Evolutionary conservation across 2,113 vertebrate genomes (phyloP).

Genomic region (Pelmatolapia mariae): DNA sequence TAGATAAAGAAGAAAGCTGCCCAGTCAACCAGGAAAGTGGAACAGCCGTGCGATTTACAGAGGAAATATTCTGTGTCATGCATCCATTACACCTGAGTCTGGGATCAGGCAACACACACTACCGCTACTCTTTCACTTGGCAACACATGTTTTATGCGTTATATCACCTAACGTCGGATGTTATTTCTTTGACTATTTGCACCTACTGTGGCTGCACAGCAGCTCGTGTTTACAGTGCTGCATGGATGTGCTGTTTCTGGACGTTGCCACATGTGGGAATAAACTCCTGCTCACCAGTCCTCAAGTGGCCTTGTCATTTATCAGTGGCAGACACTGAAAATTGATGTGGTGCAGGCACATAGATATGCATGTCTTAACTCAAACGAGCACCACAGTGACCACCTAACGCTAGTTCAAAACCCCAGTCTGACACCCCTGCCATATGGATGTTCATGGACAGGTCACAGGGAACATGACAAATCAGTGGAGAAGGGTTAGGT

Average conservation of each 20-base stretch:
- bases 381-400: constrained; percentile 19
- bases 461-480: constrained; percentile 60
- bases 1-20: background rate
- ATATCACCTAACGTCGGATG: background rate
- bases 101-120: background rate
- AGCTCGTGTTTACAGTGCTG: background rate
- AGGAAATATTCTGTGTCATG: background rate
- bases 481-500: constrained; percentile 54
- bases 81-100: constrained; percentile 30
- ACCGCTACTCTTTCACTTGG: background rate
- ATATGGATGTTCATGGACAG: constrained; percentile 58
- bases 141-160: background rate
- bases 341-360: constrained; percentile 1
- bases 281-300: constrained; percentile 6
- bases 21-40: constrained; percentile 18
- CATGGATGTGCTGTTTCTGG: background rate
- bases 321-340: constrained; percentile 24
- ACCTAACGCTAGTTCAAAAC: constrained; percentile 40
- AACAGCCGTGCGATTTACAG: constrained; percentile 15
- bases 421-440: constrained; percentile 33
- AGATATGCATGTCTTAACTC: background rate
- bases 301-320: constrained; percentile 48
- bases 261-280: background rate
- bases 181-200: background rate
- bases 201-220: background rate